Evolutionary conservation across 2,888 invertebrate species (phyloP).

Genomic region (Ligdia adustata): DNA sequence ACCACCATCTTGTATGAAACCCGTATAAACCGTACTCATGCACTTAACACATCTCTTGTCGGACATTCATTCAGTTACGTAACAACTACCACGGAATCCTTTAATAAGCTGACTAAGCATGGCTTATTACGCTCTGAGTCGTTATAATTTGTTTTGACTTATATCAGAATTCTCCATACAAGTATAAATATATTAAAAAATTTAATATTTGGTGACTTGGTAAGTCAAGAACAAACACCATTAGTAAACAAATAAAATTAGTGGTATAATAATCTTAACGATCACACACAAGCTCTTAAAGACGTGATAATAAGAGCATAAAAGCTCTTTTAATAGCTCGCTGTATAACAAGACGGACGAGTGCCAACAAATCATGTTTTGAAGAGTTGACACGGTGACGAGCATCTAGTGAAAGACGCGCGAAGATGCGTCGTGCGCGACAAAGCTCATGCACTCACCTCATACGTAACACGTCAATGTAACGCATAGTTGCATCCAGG

Average conservation of each 20-base stretch:
- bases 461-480: conserved; percentile 56
- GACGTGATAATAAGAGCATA: conserved; percentile 25
- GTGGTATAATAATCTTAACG: not conserved
- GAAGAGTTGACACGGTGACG: conserved; percentile 48
- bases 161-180: too few relatives aligned
- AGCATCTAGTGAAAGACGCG: conserved; percentile 31
- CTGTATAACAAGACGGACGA: conserved; percentile 51
- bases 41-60: too few relatives aligned
- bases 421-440: conserved; percentile 34
- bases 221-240: not conserved
- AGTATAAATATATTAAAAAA: too few relatives aligned
- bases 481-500: conserved; percentile 72
- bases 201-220: too few relatives aligned
- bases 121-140: too few relatives aligned
- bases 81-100: too few relatives aligned
- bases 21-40: too few relatives aligned
- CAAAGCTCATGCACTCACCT: conserved; percentile 28
- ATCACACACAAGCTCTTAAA: conserved; percentile 8
- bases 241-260: not conserved
- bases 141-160: too few relatives aligned
- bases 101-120: too few relatives aligned
- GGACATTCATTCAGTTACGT: too few relatives aligned
- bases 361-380: conserved; percentile 67
- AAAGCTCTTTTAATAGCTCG: conserved; percentile 29
- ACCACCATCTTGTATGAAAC: too few relatives aligned